These are phyloP conservation scores for Mycetomoellerius zeteki DNA, from an alignment of 1,140 invertebrate species.

Conservation along the genomic window DNA sequence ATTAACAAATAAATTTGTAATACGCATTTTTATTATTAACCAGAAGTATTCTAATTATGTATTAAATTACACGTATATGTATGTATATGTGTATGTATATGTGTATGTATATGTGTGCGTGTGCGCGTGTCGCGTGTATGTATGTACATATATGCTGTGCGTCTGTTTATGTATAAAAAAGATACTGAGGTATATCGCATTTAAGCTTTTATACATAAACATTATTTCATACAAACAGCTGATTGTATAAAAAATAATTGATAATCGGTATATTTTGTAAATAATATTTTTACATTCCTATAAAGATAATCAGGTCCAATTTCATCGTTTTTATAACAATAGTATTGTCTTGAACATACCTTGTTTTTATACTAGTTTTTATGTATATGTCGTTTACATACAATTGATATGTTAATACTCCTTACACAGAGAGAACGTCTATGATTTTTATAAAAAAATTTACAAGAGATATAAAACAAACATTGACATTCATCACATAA, in stretches of 20 bases:
- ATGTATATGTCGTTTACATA: conserved; percentile 36
- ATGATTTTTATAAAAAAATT: conserved; percentile 71
- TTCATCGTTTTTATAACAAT: conserved; percentile 66
- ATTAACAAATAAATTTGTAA: conserved; percentile 35
- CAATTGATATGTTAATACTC: conserved; percentile 49
- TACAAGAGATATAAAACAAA: conserved; percentile 47
- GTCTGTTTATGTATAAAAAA: conserved; percentile 14
- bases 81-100: conserved; percentile 52
- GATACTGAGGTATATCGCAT: conserved; percentile 46
- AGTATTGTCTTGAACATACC: conserved; percentile 42
- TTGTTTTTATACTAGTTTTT: conserved; percentile 71
- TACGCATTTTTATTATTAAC: conserved; percentile 33
- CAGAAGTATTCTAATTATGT: conserved; percentile 52
- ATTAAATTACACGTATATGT: conserved; percentile 61
- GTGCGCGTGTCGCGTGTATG: neutral
- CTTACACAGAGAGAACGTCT: conserved; percentile 2
- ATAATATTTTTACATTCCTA: conserved; percentile 82
- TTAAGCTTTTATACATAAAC: conserved; percentile 40
- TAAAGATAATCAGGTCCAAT: conserved; percentile 70
- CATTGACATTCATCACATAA: conserved; percentile 36
- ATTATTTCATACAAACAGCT: conserved; percentile 36
- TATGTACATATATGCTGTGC: neutral
- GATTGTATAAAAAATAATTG: conserved; percentile 46
- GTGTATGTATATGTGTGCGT: neutral
- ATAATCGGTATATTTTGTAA: conserved; percentile 75